A percentile compares a stretch with the other conserved stretches of the same genome.
Conservation (phyloP, 2,888 invertebrate species). For the Gerris lacustris region DNA sequence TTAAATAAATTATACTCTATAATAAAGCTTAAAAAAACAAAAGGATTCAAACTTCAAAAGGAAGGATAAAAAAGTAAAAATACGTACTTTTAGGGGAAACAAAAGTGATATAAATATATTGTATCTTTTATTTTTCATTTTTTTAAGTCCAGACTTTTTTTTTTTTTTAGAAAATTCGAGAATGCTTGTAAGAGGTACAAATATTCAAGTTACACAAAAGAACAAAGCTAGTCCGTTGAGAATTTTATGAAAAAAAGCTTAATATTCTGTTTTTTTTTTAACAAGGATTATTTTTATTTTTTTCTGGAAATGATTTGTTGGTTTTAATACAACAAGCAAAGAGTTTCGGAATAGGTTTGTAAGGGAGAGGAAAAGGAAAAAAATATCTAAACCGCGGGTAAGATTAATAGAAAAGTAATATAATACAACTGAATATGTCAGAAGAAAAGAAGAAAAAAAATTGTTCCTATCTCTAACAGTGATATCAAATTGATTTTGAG, state of each 20-base stretch:
- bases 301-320: background rate
- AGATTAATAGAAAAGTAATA: constrained; percentile 5
- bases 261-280: background rate
- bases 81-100: too few relatives aligned
- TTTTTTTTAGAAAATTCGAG: background rate
- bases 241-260: too few relatives aligned
- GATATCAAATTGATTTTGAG: background rate
- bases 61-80: too few relatives aligned
- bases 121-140: too few relatives aligned
- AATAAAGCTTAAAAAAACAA: too few relatives aligned
- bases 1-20: too few relatives aligned
- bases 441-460: background rate
- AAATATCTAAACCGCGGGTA: background rate
- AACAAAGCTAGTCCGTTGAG: background rate
- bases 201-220: background rate
- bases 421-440: constrained; percentile 3
- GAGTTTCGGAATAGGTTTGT: too few relatives aligned
- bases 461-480: constrained; percentile 1
- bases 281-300: background rate
- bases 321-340: background rate
- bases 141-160: too few relatives aligned
- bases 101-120: too few relatives aligned
- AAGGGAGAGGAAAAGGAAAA: background rate
- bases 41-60: too few relatives aligned
- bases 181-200: background rate